Percentiles rank a stretch among this genome's conserved stretches.
Conservation (phyloP, 1,140 invertebrate genomes). For the Polypedilum vanderplanki region DNA sequence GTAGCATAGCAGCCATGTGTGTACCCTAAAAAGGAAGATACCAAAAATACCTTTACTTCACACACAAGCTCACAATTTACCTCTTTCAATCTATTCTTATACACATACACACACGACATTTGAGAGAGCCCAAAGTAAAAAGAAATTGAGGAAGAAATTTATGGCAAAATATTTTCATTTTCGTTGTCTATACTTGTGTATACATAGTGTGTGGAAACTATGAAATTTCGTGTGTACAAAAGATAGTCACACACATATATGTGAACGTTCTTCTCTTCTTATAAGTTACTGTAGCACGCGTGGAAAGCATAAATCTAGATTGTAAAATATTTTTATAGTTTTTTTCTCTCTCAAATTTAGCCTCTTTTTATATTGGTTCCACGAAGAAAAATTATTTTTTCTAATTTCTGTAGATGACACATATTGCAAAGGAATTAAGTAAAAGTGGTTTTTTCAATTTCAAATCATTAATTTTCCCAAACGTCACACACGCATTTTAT, state of each 20-base stretch:
- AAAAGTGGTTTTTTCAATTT: too few relatives aligned
- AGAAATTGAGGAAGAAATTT: neutral
- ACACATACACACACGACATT: neutral
- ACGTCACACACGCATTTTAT: too few relatives aligned
- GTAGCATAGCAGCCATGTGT: neutral
- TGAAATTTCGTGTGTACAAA: neutral
- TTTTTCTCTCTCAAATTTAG: neutral
- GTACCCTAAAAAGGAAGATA: neutral
- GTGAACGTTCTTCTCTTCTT: neutral
- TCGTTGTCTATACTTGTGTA: too few relatives aligned
- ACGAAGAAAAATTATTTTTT: too few relatives aligned
- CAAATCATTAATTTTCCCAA: too few relatives aligned
- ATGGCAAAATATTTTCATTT: conserved; percentile 19
- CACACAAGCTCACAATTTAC: neutral
- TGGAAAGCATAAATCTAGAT: conserved; percentile 9
- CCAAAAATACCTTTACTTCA: neutral
- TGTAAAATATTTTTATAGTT: conserved; percentile 8
- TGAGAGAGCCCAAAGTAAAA: neutral
- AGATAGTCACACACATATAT: neutral
- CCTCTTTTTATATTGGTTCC: neutral
- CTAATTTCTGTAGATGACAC: too few relatives aligned
- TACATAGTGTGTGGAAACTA: neutral
- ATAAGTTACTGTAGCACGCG: conserved; percentile 4
- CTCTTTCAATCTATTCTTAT: conserved; percentile 3
- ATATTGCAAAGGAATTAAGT: too few relatives aligned